These are phyloP conservation scores for Protobothrops flavoviridis DNA, from an alignment of 2,113 vertebrate genomes.

Conservation along the genomic window DNA sequence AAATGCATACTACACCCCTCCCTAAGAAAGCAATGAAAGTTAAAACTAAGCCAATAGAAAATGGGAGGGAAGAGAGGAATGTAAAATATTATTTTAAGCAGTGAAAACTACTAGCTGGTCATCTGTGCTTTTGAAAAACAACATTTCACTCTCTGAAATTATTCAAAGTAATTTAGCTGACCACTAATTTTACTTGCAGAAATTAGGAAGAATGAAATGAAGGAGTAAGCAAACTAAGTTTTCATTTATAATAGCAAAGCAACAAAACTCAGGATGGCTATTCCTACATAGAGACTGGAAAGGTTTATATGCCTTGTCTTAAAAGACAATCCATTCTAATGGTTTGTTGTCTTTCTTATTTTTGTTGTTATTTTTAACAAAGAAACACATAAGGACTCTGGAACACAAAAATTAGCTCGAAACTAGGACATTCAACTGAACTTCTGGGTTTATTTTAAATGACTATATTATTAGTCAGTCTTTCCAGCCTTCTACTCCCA, in stretches of 20 bases:
- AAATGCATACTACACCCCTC: background rate
- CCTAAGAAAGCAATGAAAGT: constrained; percentile 1
- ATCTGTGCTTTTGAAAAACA: background rate
- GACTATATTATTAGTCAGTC: background rate
- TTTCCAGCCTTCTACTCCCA: background rate
- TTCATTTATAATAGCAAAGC: background rate
- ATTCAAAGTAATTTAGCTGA: background rate
- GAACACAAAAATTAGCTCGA: background rate
- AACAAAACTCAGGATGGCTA: background rate
- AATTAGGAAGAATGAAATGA: background rate
- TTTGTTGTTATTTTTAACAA: background rate
- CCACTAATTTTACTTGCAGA: background rate
- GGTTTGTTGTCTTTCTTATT: background rate
- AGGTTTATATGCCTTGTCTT: background rate
- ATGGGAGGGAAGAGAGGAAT: constrained; percentile 11
- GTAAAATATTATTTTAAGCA: constrained; percentile 12
- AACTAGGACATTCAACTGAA: background rate
- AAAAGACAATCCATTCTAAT: background rate
- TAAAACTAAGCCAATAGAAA: constrained; percentile 38
- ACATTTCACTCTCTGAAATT: background rate
- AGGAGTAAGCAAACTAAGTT: background rate
- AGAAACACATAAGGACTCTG: background rate
- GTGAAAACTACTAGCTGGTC: background rate
- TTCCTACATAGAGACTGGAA: background rate
- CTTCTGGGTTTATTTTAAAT: background rate